phyloP scores from a whole-genome alignment of 1,140 invertebrate genomes.

The Dolichoris vasculosae region DNA sequence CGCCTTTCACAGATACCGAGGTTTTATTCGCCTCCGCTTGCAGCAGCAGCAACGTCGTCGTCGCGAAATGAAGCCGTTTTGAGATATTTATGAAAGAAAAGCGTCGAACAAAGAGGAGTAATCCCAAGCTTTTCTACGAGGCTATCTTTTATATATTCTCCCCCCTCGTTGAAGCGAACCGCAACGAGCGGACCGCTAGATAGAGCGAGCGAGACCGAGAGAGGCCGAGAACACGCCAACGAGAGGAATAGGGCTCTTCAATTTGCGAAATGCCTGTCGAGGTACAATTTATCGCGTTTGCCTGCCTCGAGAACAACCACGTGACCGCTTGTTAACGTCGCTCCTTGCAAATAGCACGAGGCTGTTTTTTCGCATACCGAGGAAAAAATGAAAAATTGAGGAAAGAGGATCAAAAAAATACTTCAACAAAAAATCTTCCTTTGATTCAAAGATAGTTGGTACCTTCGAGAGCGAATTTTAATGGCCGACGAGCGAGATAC shows the following conservation, averaged over 20 bases:
- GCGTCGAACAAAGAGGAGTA: slow-evolving; percentile 66
- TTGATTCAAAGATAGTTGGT: neutral
- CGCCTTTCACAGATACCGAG: slow-evolving; percentile 72
- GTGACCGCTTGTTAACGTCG: neutral
- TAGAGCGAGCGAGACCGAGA: neutral
- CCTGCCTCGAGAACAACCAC: neutral
- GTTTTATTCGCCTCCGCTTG: slow-evolving; percentile 69
- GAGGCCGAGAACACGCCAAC: neutral
- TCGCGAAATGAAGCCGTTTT: slow-evolving; percentile 75
- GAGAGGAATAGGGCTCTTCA: slow-evolving; percentile 21
- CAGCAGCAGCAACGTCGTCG: slow-evolving; percentile 32
- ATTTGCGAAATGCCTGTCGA: slow-evolving; percentile 44
- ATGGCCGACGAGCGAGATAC: neutral
- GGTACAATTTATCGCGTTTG: slow-evolving; percentile 19
- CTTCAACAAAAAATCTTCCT: too few species aligned
- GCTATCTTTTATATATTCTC: slow-evolving; percentile 52
- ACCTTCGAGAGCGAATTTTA: neutral
- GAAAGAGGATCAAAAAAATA: neutral
- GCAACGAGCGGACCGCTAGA: neutral
- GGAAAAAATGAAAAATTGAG: neutral
- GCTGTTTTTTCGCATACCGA: neutral
- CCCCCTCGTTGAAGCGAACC: neutral
- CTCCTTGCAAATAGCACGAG: too few species aligned
- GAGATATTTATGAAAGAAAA: slow-evolving; percentile 75
- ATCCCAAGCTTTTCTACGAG: slow-evolving; percentile 45